Percentiles rank a stretch among this genome's conserved stretches.
These are phyloP conservation scores for Sphecodes monilicornis DNA, from an alignment of 2,888 invertebrate species.

Conservation along the genomic window DNA sequence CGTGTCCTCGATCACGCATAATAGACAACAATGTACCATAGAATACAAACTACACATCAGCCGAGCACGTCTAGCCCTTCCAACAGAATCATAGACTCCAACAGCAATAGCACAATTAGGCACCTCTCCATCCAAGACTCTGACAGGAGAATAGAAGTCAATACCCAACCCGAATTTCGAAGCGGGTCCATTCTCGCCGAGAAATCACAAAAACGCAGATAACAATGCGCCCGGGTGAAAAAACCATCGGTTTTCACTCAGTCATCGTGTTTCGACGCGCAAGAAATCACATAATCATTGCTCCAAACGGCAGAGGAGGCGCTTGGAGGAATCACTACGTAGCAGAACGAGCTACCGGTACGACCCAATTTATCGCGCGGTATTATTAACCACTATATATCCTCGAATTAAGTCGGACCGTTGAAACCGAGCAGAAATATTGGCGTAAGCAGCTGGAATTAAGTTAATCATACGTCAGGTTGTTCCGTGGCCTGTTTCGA, in stretches of 20 bases:
- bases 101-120: constrained; percentile 7
- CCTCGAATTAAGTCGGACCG: background rate
- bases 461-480: constrained; percentile 36
- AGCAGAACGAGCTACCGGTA: constrained; percentile 13
- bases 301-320: background rate
- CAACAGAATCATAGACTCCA: background rate
- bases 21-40: background rate
- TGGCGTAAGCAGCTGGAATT: constrained; percentile 34
- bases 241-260: constrained; percentile 2
- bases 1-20: background rate
- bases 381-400: constrained; percentile 33
- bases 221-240: background rate
- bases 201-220: background rate
- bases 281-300: constrained; percentile 19
- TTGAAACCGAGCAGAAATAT: background rate
- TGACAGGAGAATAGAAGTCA: constrained; percentile 17
- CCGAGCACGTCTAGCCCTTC: background rate
- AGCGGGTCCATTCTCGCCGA: background rate
- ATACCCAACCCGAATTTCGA: background rate
- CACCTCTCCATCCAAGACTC: background rate
- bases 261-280: constrained; percentile 5
- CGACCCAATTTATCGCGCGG: constrained; percentile 37
- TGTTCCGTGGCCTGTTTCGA: background rate
- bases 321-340: constrained; percentile 13
- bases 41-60: background rate